Evolutionary conservation across 2,797 vertebrate species (phyloP).

Genomic region (Helostoma temminkii): DNA sequence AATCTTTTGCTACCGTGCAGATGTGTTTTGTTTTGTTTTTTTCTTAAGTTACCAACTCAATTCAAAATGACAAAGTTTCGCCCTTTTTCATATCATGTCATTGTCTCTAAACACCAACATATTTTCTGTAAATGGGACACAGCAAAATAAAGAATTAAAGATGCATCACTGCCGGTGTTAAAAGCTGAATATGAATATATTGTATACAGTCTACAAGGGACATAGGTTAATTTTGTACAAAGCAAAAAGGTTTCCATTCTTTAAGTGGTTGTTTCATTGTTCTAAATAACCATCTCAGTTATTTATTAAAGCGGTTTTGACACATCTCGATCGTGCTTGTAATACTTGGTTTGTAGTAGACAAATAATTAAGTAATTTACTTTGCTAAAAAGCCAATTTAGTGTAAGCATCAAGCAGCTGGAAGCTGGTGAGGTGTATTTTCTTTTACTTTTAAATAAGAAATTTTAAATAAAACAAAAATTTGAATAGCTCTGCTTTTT

Average conservation of each 20-base stretch:
- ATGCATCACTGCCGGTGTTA: conserved; percentile 80
- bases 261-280: conserved; percentile 89
- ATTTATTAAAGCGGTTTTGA: conserved; percentile 91
- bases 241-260: conserved; percentile 77
- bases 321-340: conserved; percentile 57
- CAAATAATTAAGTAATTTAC: too few species aligned
- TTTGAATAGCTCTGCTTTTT: too few species aligned
- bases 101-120: conserved; percentile 69
- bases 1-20: conserved; percentile 54
- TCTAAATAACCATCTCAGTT: conserved; percentile 87
- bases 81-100: conserved; percentile 69
- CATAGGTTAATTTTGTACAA: conserved; percentile 84
- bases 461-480: too few species aligned
- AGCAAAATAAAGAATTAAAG: conserved; percentile 82
- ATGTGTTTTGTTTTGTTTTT: conserved; percentile 56
- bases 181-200: conserved; percentile 78
- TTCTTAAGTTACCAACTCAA: conserved; percentile 77
- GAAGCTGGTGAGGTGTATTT: too few species aligned
- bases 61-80: conserved; percentile 77
- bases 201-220: conserved; percentile 66
- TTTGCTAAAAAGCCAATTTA: too few species aligned
- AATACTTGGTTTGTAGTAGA: too few species aligned
- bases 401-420: background rate
- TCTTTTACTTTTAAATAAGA: too few species aligned
- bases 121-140: conserved; percentile 83